Conservation (phyloP, 2,797 vertebrate genomes). For the Parauchenoglanis punctatus region DNA sequence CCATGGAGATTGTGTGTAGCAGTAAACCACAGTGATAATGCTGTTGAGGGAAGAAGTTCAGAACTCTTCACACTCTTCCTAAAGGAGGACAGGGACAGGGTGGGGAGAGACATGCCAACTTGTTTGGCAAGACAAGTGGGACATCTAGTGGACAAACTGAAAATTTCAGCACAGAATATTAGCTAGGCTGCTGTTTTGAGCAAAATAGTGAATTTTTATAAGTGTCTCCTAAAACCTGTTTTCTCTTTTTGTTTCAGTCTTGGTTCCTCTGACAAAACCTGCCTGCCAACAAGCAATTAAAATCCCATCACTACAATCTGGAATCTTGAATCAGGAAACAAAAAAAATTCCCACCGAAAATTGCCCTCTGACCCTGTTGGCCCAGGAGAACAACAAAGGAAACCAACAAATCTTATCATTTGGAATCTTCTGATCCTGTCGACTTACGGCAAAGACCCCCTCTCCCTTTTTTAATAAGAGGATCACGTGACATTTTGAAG, state of each 20-base stretch:
- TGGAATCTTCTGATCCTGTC: slow-evolving; percentile 44
- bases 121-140: slow-evolving; percentile 18
- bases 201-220: neutral
- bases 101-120: slow-evolving; percentile 20
- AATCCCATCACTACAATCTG: slow-evolving; percentile 76
- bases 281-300: slow-evolving; percentile 76
- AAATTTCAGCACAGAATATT: neutral
- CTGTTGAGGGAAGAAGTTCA: slow-evolving; percentile 6
- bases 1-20: neutral
- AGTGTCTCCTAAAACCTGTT: neutral
- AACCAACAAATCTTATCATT: slow-evolving; percentile 45
- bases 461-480: slow-evolving; percentile 39
- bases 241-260: slow-evolving; percentile 74
- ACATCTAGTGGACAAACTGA: slow-evolving; percentile 42
- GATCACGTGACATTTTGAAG: slow-evolving; percentile 46
- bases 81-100: slow-evolving; percentile 46
- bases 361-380: slow-evolving; percentile 45
- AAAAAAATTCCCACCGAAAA: slow-evolving; percentile 41
- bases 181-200: neutral
- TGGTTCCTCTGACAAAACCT: slow-evolving; percentile 97
- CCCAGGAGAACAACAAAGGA: slow-evolving; percentile 40
- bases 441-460: slow-evolving; percentile 39
- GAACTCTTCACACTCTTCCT: slow-evolving; percentile 5
- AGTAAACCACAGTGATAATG: neutral
- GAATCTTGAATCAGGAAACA: slow-evolving; percentile 67